Evolutionary conservation across 2,888 invertebrate species (phyloP), one percentile per base, ranked within the genome.

Genomic region (Rhagophthalmus giganteus): DNA sequence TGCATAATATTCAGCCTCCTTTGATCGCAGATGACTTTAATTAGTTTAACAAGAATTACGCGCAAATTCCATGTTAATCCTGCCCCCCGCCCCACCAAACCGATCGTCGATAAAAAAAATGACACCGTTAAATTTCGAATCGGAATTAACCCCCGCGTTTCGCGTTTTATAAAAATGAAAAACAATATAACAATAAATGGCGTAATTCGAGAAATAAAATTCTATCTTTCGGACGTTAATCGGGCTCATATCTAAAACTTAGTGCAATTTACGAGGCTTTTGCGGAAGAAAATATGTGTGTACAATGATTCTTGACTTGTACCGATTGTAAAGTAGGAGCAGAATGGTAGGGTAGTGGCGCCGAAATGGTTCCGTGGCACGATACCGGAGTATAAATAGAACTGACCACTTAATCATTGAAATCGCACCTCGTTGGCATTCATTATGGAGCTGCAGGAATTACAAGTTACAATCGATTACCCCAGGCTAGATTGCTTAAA

Each of bases 351-450:
- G 26, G 38, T 45, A 33, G 32, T 37, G 27, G 37, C 26, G 13
- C 20, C 12, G 24, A 20, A 52, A 52, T 52, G 40, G 46, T 31
- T 52, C 37, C 34, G 10, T 25, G 28, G 46, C 51, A 52, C 51
- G 51, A 46, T 52, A 52, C 31, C n/a, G 5, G 39, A 26, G 16
- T 45, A 52, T 52, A 51, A 51, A 45, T 52, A 46, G 51, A 34
- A 34, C 32, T 52, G 51, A 52, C 51, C 51, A 46, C 51, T 52
- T 52, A 52, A 52, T 52, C 51, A 52, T 46, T 40, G 46, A 52
- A 52, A 46, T 52, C 51, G 51, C 40, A 40, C 45, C 51, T 52
- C 40, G 45, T 52, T 52, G 51, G 51, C 39, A 52, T 52, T 52
- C 51, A 52, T 52, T 52, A 45, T 33, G 20, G 40, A 52, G 45